Evolutionary conservation across 1,140 invertebrate genomes (phyloP).

Genomic region (Vollenhovia emeryi): DNA sequence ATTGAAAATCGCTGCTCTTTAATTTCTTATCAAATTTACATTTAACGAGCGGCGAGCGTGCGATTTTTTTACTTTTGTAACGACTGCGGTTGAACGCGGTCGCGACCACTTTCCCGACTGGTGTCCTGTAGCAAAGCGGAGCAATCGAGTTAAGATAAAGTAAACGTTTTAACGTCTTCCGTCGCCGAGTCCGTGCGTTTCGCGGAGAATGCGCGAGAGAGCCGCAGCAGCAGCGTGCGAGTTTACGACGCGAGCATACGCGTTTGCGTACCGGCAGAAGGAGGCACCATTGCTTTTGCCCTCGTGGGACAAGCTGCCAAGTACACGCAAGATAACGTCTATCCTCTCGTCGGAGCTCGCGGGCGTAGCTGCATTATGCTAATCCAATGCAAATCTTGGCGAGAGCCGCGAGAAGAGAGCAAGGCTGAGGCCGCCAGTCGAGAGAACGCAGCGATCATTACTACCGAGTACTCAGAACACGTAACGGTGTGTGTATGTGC

Average conservation of each 20-base stretch:
- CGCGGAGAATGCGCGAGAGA: neutral
- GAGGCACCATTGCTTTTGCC: slow-evolving; percentile 32
- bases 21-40: neutral
- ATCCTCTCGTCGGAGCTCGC: slow-evolving; percentile 46
- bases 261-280: neutral
- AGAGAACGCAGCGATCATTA: slow-evolving; percentile 53
- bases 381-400: slow-evolving; percentile 77
- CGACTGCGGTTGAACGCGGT: neutral
- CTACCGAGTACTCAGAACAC: neutral
- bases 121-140: neutral
- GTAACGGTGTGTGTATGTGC: neutral
- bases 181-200: neutral
- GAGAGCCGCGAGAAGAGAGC: slow-evolving; percentile 59
- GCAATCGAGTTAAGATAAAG: slow-evolving; percentile 28
- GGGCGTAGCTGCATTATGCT: slow-evolving; percentile 75
- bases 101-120: neutral
- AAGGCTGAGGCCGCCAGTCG: slow-evolving; percentile 31
- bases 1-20: neutral
- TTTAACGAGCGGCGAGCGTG: neutral
- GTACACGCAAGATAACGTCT: slow-evolving; percentile 57
- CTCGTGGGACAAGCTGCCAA: slow-evolving; percentile 47
- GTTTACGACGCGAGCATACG: slow-evolving; percentile 16
- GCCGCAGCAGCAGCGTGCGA: neutral
- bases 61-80: neutral
- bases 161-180: slow-evolving; percentile 23